A percentile compares a stretch with the other conserved stretches of the same genome.
These are phyloP conservation scores for Achatina immaculata DNA, from an alignment of 1,140 invertebrate species.

Conservation along the genomic window DNA sequence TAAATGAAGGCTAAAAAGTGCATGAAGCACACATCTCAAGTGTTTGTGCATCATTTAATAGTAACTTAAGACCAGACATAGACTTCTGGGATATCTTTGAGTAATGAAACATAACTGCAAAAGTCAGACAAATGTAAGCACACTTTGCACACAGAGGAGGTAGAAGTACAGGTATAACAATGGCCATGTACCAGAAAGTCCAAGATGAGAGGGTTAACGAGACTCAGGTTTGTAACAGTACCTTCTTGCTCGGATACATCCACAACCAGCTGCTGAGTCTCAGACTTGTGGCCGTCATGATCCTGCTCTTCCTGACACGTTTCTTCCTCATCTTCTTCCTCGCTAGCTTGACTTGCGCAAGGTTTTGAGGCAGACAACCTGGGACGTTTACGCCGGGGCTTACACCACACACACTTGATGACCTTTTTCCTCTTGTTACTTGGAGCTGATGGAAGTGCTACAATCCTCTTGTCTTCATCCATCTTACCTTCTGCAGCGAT, in stretches of 20 bases:
- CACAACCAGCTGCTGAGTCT: not conserved
- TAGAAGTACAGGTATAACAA: no score
- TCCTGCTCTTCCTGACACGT: slow-evolving; percentile 33
- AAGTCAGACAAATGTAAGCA: no score
- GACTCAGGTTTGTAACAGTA: no score
- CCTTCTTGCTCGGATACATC: slow-evolving; percentile 13
- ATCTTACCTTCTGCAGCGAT: not conserved
- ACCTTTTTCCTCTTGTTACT: slow-evolving; percentile 12
- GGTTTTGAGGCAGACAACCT: not conserved
- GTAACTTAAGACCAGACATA: no score
- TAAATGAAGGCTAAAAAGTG: no score
- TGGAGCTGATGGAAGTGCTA: not conserved
- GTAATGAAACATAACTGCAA: no score
- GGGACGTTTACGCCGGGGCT: slow-evolving; percentile 37
- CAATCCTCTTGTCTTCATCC: not conserved
- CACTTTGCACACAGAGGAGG: no score
- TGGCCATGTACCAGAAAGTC: no score
- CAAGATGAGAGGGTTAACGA: no score
- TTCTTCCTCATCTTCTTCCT: slow-evolving; percentile 41
- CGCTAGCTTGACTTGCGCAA: slow-evolving; percentile 14
- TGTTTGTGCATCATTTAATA: no score
- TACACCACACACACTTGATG: slow-evolving; percentile 38
- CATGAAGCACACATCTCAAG: no score
- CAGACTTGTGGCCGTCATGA: not conserved
- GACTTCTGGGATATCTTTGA: no score